Conservation (phyloP, 2,888 invertebrate species). For the Mesoligia furuncula region DNA sequence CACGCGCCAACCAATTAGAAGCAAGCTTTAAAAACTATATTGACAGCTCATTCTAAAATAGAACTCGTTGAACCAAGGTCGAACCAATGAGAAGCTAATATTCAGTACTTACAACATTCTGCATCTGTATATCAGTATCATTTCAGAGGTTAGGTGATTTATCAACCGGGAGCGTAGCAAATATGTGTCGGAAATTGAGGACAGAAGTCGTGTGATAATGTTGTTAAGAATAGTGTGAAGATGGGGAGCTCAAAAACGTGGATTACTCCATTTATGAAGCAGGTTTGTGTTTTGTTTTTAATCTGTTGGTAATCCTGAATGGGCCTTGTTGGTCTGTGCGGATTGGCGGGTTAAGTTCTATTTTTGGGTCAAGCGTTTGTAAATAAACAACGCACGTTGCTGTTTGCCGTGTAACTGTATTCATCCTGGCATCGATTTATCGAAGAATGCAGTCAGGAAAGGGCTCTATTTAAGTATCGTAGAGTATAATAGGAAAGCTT, state of each 20-base stretch:
- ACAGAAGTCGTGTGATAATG: conserved; percentile 34
- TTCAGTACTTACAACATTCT: conserved; percentile 11
- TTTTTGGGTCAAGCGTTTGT: conserved; percentile 24
- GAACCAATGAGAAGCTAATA: conserved; percentile 52
- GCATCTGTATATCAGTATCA: conserved; percentile 28
- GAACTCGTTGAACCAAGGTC: conserved; percentile 44
- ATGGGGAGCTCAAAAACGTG: conserved; percentile 43
- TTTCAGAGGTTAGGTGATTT: conserved; percentile 43
- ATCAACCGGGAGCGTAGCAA: conserved; percentile 25
- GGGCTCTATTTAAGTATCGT: neutral
- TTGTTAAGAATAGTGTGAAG: conserved; percentile 9
- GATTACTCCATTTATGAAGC: conserved; percentile 58
- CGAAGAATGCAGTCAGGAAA: conserved; percentile 2
- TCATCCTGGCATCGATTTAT: neutral
- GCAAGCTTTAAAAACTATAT: conserved; percentile 29
- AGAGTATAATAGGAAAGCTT: neutral
- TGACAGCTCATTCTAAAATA: conserved; percentile 46
- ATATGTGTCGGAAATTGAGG: conserved; percentile 25
- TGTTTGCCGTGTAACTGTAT: conserved; percentile 1
- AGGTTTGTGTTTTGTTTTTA: conserved; percentile 45
- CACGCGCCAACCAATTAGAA: conserved; percentile 41
- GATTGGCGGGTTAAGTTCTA: conserved; percentile 17
- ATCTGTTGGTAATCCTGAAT: conserved; percentile 4
- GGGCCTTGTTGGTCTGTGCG: neutral
- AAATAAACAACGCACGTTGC: conserved; percentile 35